Evolutionary conservation across 2,113 vertebrate species (phyloP), one percentile per base, ranked within the genome.

Genomic region (Numida meleagris): DNA sequence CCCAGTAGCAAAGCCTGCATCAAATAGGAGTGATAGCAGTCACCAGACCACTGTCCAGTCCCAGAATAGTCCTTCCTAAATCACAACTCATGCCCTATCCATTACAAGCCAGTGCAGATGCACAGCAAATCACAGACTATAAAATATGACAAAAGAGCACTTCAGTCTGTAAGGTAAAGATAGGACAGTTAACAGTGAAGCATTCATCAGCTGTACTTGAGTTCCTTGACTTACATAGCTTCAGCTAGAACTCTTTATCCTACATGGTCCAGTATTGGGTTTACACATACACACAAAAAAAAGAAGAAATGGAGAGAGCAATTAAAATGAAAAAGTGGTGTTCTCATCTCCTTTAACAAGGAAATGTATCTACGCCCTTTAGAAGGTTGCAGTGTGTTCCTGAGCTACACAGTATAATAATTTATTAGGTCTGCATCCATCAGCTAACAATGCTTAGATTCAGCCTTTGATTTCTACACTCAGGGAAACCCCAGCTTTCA

Each of bases 21-120:
- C 38, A 6, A 70, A 42, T 0, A 6, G 33, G 14, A 70, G 40
- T 7, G 27, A 82, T 43, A 87, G 51, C 38, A 57, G 33, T 2
- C 38, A 74, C 25, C 23, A 90, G 25, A 36, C 4, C 38, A 72
- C 45, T 23, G 50, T 8, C 12, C 5, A 50, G 45, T 9, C 25
- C 46, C 25, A 58, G 53, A 92, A 61, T 2, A 31, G 33, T 10
- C 34, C 5, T 75, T 59, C 42, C 38, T 38, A 50, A 53, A 77
- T 29, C 61, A 25, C 42, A 51, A 3, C 1, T 6, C 2, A 0
- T 29, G 68, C 5, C 12, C 6, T 14, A 23, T 7, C n/a, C 42
- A 72, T 34, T 43, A 57, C 55, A 55, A 55, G 8, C 6, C 24
- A 86, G 21, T 8, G 7, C 17, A 14, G 1, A 68, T 2, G 6